Evolutionary conservation across 2,888 invertebrate species (phyloP), one percentile per base, ranked within the genome.

Genomic region (Stenodera caucasica): DNA sequence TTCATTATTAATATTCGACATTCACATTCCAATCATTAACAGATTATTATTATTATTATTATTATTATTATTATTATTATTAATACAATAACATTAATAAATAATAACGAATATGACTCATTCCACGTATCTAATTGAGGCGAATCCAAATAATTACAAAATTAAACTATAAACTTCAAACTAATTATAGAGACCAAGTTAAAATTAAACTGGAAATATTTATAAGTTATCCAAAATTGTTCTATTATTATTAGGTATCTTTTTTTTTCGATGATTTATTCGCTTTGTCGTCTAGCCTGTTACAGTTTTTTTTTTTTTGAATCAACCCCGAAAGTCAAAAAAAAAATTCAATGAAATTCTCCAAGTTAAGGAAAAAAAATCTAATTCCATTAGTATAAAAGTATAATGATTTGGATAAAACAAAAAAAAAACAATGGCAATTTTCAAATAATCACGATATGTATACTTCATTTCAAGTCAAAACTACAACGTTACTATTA

Each of bases 1-100:
- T 45, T 50, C 61, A 61, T 61, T 61, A 61, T 51, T 61, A 61
- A 61, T 61, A 61, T 61, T 54, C 54, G 35, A 54, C 60, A 37
- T 52, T 60, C 56, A 56, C 61, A 57, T 57, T 57, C 53, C 50
- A 51, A 54, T 53, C 54, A 37, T 30, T 18, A 23, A 49, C 26
- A 50, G 53, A 14, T 6, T 11, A 40, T 40, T 18, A 40, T 9
- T 7, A 15, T 37, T 7, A 15, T 40, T 9, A 6, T 40, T 14
- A 37, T 37, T 15, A n/a, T n/a, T 15, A 37, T 37, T 37, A 37
- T n/a, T n/a, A n/a, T n/a, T n/a, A n/a, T n/a, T n/a, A n/a, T n/a
- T n/a, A n/a, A n/a, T n/a, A n/a, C n/a, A 14, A n/a, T n/a, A n/a
- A n/a, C 8, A 15, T 37, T 37, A 15, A 7, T 32, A 15, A 14